These are phyloP conservation scores for Denticeps clupeoides DNA, from an alignment of 2,797 vertebrate species.

Conservation along the genomic window DNA sequence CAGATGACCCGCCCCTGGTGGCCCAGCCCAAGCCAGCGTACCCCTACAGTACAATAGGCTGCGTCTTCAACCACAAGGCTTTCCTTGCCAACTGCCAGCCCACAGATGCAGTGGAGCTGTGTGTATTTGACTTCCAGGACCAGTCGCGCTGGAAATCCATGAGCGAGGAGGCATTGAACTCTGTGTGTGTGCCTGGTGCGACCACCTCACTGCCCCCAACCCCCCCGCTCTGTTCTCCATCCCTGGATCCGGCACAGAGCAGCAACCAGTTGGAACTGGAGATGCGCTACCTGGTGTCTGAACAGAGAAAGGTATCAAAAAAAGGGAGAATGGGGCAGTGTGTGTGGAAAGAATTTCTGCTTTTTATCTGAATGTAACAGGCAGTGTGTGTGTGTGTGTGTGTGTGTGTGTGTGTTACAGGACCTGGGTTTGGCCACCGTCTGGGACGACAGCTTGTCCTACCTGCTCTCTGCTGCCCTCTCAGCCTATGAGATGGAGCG, in stretches of 20 bases:
- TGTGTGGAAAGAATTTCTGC: neutral
- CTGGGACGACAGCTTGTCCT: constrained; percentile 94
- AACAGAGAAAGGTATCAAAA: constrained; percentile 83
- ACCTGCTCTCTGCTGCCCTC: constrained; percentile 84
- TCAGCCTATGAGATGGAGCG: constrained; percentile 89
- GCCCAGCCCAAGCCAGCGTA: constrained; percentile 72
- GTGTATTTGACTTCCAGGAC: constrained; percentile 76
- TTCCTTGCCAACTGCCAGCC: constrained; percentile 91
- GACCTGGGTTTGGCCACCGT: constrained; percentile 78
- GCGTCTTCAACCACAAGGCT: constrained; percentile 83
- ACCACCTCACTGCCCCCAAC: constrained; percentile 67
- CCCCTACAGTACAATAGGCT: constrained; percentile 84
- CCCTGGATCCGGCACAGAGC: constrained; percentile 63
- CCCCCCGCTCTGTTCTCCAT: constrained; percentile 73
- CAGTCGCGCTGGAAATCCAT: constrained; percentile 92
- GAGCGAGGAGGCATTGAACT: constrained; percentile 86
- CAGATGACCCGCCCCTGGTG: constrained; percentile 68
- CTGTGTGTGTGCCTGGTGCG: constrained; percentile 75
- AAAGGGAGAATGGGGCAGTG: neutral
- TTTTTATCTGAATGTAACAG: too few species aligned
- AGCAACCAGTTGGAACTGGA: constrained; percentile 90
- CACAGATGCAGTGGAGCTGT: constrained; percentile 79
- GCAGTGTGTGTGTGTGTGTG: too few species aligned
- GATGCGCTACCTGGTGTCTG: constrained; percentile 73
- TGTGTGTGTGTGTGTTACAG: constrained; percentile 56